Evolutionary conservation across 2,888 invertebrate genomes (phyloP), one percentile per base, ranked within the genome.

Genomic region (Anoncus sp.): DNA sequence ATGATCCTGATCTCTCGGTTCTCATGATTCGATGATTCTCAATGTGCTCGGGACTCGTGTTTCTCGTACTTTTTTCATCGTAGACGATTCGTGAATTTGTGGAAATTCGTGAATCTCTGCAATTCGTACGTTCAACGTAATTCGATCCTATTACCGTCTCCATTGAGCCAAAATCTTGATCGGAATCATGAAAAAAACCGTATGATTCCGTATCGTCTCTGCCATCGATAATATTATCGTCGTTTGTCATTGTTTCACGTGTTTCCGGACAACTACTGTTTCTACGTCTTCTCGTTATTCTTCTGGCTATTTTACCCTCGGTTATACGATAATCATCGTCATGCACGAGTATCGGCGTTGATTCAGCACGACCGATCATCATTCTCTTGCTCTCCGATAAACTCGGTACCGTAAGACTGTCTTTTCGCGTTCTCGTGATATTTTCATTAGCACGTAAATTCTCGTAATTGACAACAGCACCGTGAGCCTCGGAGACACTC

Each of bases 81-180:
- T 72, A 75, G 18, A 47, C 51, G 20, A 35, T 43, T 3, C 60
- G 38, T 12, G 77, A 69, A 57, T 70, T 47, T 9, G n/a, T 4
- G 4, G 18, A 55, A 3, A 40, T 31, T 16, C 67, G 53, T 12
- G 51, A n/a, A n/a, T 77, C 63, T 9, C 65, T 51, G 9, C 31
- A 22, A 47, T 71, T 66, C 62, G 62, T 81, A 22, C 79, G 77
- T 7, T 81, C 81, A 24, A 77, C 79, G 70, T 87, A 85, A 67
- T 86, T 86, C 22, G 85, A 83, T 57, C 85, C 85, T 14, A 88
- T 84, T 27, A 91, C 90, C 18, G 91, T 91, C 76, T 90, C 91
- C 77, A 85, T 84, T 14, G 91, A 90, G 18, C 90, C 91, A 69
- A 89, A 89, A 40, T 91, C 90, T 35, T 90, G 89, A 80, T 90